Base-by-base conservation (phyloP, 2,113 vertebrate genomes). In the Zosterops japonicus region DNA sequence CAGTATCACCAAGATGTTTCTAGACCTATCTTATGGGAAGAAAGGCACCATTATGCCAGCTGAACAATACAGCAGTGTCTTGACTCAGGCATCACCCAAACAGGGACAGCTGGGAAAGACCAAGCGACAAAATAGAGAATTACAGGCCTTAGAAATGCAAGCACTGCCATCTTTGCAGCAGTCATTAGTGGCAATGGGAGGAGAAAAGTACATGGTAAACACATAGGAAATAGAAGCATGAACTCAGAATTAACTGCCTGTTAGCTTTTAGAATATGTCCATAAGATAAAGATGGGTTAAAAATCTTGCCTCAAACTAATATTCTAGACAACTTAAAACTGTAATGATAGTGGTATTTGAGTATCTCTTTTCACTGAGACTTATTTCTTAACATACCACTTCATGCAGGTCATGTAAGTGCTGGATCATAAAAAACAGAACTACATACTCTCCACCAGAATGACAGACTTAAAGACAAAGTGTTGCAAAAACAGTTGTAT, bases 11-110 rank as follows among this genome's bases (percentile, higher is more conserved):
- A 29, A 80, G 57, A 67, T n/a, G 29, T 52, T 74, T 63, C 76
- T 44, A 74, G 61, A 46, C 15, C 19, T 67, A 21, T 84, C 8
- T 42, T 19, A 70, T 2, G 5, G 39, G 65, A 90, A 74, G 39
- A 91, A 9, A 33, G 46, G 36, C 49, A 57, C 17, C 16, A 63
- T 86, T 95, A 78, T 88, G 78, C 52, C 80, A 83, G 68, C 49
- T 61, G 47, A 95, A 94, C 94, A 96, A 93, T 71, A 46, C 9
- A 12, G 33, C 52, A 91, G 52, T 91, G 84, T 93, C 90, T 68
- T 63, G n/a, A 36, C 21, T 44, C 55, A 18, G 23, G 55, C 52
- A 60, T 61, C 74, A 65, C 39, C 41, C 28, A 0, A 55, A 56
- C 33, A 8, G 56, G 28, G 67, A 56, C 36, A 89, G 74, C 52